A percentile compares a stretch with the other conserved stretches of the same genome.
These are phyloP conservation scores for Patiria pectinifera DNA, from an alignment of 53 echinoderm and acorn worm species.

Conservation along the genomic window DNA sequence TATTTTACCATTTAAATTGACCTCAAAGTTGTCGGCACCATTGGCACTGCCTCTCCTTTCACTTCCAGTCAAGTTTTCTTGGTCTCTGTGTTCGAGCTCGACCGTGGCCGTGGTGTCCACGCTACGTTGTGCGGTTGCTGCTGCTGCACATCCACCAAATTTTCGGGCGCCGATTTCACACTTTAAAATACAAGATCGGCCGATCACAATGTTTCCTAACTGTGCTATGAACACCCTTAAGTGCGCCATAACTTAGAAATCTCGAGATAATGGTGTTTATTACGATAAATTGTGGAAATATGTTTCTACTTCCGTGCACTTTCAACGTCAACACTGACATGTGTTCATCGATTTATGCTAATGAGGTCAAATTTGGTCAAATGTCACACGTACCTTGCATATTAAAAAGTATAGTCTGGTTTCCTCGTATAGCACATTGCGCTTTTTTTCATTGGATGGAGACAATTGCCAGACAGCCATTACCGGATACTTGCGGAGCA, in stretches of 20 bases:
- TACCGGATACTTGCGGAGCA: neutral
- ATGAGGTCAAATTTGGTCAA: conserved; percentile 21
- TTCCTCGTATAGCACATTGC: neutral
- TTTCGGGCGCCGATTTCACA: neutral
- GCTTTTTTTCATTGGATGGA: neutral
- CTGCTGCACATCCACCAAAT: neutral
- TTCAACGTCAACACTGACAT: neutral
- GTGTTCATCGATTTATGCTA: conserved; percentile 34
- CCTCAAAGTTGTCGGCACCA: neutral
- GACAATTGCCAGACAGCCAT: neutral
- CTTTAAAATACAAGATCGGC: conserved; percentile 11
- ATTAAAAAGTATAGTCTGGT: conserved; percentile 35
- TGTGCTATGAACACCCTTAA: conserved; percentile 13
- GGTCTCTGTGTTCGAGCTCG: neutral
- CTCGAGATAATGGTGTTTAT: neutral
- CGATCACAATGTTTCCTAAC: neutral
- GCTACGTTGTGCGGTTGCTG: neutral
- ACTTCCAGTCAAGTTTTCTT: neutral
- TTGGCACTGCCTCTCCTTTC: neutral
- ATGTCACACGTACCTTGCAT: too few relatives aligned
- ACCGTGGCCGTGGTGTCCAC: neutral
- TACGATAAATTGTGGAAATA: neutral
- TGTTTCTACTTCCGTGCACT: neutral
- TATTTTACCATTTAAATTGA: conserved; percentile 20
- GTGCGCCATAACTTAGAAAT: conserved; percentile 12